phyloP scores from a whole-genome alignment of 2,797 vertebrate species.

The Cossypha caffra region DNA sequence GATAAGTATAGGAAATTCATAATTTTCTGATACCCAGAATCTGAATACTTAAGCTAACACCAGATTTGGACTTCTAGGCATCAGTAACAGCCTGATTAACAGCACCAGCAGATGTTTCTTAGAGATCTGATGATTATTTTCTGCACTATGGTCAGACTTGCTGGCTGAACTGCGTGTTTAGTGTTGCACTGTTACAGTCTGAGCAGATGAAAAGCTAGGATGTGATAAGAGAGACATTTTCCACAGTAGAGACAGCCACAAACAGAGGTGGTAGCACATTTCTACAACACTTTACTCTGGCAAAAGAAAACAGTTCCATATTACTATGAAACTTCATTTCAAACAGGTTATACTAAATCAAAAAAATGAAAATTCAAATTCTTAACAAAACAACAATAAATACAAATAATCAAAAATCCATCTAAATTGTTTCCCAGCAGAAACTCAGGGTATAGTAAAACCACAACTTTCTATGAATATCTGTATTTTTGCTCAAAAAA shows the following conservation, averaged over 20 bases:
- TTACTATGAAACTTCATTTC: neutral
- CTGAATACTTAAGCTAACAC: neutral
- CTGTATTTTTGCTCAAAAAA: neutral
- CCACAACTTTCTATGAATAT: neutral
- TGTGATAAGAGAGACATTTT: neutral
- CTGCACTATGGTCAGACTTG: neutral
- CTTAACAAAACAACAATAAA: neutral
- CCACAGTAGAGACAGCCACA: neutral
- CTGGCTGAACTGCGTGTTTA: neutral
- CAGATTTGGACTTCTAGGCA: neutral
- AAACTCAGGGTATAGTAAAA: neutral
- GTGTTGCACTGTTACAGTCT: neutral
- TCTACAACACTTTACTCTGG: neutral
- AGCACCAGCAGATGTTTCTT: neutral
- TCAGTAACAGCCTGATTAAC: neutral
- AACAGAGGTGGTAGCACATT: neutral
- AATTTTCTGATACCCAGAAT: neutral
- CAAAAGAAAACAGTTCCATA: neutral
- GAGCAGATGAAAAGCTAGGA: neutral
- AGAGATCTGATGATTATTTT: neutral
- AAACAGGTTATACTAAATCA: neutral
- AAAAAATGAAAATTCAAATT: neutral
- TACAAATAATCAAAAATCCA: neutral
- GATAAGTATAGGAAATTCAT: neutral
- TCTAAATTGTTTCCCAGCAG: neutral